Base-by-base conservation (phyloP, 1,140 invertebrate species). In the Temnothorax nylanderi region DNA sequence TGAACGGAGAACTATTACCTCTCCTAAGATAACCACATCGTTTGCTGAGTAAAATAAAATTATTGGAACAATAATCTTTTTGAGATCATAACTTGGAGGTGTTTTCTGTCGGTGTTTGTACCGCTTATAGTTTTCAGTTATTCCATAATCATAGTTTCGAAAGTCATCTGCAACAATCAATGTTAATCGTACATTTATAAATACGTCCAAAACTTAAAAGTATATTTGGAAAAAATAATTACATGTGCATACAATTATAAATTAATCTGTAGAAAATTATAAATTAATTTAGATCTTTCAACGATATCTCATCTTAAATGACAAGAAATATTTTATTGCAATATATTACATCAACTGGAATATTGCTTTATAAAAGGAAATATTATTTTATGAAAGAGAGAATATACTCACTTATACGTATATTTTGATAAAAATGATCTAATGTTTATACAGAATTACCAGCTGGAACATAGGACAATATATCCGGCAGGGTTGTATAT, bases 21-120 rank as follows among this genome's bases (percentile, higher is more conserved):
- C 21, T 65, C 76, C 16, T 0, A 0, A 2, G 16, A 96, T 96
- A 3, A 98, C 90, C 94, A 95, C 96, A 92, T 98, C 98, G 81
- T 97, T 97, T 37, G 96, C 94, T 16, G 96, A 96, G 89, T 96
- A 97, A 90, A 97, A 96, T 3, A 98, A 91, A 67, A 96, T 96
- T 3, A 97, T 95, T 2, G 97, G 97, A 4, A 96, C 95, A 16
- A 92, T 95, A 10, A 98, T 96, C 71, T 96, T 96, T n/a, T 91
- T 95, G 1, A 97, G 81, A 88, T 96, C 93, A 90, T 97, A 97
- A 6, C 90, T 54, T 56, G 96, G 96, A 44, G 97, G 96, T 32
- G 86, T 94, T 3, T 92, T 77, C 85, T 94, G 88, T 21, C n/a
- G n/a, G n/a, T n/a, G n/a, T n/a, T 95, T 95, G 90, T 97, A 97